phyloP scores from a whole-genome alignment of 2,797 vertebrate species.

The Loris lydekkerianus region DNA sequence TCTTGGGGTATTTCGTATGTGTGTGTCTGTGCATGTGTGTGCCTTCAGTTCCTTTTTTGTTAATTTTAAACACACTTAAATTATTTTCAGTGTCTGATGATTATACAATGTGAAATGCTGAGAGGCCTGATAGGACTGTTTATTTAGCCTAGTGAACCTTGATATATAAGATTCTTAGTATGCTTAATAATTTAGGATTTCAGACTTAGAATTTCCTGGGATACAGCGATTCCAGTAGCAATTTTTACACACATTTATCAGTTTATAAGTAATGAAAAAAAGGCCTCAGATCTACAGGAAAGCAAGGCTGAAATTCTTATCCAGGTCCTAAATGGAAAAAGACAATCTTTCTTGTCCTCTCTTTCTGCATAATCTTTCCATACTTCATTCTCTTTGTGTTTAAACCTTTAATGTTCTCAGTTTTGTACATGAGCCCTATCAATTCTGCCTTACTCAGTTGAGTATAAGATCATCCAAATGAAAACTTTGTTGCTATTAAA shows the following conservation, averaged over 20 bases:
- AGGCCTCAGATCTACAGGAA: neutral
- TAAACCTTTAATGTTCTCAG: neutral
- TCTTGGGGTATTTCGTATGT: neutral
- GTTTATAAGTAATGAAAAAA: neutral
- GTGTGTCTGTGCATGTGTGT: too few species aligned
- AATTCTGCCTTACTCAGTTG: neutral
- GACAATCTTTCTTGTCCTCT: neutral
- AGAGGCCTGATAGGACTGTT: neutral
- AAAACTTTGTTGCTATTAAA: neutral
- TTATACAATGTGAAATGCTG: neutral
- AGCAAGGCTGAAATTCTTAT: neutral
- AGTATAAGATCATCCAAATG: neutral
- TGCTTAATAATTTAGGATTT: slow-evolving; percentile 2
- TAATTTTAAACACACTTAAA: neutral
- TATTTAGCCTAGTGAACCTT: neutral
- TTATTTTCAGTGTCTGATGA: neutral
- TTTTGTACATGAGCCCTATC: neutral
- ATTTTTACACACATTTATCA: neutral
- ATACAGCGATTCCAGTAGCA: neutral
- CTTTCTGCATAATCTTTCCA: neutral
- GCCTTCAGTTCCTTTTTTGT: neutral
- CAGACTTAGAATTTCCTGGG: neutral
- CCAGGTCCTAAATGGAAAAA: neutral
- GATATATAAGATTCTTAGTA: neutral
- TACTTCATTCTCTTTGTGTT: slow-evolving; percentile 25